phyloP scores from a whole-genome alignment of 2,888 invertebrate genomes.

The Meliscaeva auricollis region DNA sequence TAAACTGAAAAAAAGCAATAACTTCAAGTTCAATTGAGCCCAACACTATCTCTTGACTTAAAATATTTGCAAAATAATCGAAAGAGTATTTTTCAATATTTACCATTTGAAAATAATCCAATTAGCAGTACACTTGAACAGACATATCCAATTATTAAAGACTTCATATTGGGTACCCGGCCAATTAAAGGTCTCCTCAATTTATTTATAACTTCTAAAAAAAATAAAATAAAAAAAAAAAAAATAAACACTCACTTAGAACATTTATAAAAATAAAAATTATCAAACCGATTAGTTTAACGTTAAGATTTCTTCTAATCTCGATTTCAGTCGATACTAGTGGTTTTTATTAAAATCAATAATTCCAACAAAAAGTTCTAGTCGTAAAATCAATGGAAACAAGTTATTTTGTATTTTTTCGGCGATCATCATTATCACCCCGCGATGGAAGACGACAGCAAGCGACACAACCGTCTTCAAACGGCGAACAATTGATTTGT shows the following conservation, averaged over 20 bases:
- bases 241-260: not conserved
- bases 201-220: too few relatives aligned
- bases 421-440: conserved; percentile 42
- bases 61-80: not conserved
- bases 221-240: too few relatives aligned
- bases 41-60: too few relatives aligned
- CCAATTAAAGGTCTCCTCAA: not conserved
- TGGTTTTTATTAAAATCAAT: conserved; percentile 55
- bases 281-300: conserved; percentile 57
- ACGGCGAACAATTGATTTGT: conserved; percentile 19
- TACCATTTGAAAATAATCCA: conserved; percentile 55
- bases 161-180: conserved; percentile 47
- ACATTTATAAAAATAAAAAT: conserved; percentile 17
- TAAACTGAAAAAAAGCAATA: not conserved
- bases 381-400: conserved; percentile 49
- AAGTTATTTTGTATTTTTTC: conserved; percentile 53
- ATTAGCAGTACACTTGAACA: conserved; percentile 27
- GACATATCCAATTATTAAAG: conserved; percentile 25
- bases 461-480: conserved; percentile 20
- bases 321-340: conserved; percentile 9
- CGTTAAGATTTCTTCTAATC: conserved; percentile 66
- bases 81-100: too few relatives aligned
- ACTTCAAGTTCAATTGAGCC: too few relatives aligned
- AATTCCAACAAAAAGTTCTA: conserved; percentile 11
- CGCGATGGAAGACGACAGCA: not conserved